Conservation (phyloP, 1,140 invertebrate genomes). For the Copidosoma floridanum region DNA sequence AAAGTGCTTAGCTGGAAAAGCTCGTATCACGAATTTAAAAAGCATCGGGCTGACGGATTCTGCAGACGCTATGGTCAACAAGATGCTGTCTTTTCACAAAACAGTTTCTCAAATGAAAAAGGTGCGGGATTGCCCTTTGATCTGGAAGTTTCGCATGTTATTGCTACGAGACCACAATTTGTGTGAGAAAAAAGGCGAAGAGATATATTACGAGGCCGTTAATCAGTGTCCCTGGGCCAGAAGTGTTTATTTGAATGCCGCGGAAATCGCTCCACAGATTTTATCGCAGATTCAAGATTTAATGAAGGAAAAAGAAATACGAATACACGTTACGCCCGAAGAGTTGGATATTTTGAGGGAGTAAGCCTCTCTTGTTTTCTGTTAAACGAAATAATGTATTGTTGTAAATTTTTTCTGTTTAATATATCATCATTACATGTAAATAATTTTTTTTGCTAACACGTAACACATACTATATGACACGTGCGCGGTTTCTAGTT, state of each 20-base stretch:
- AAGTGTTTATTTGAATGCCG: conserved; percentile 53
- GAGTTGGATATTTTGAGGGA: conserved; percentile 66
- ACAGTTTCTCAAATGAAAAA: conserved; percentile 41
- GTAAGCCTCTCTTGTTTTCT: too few species aligned
- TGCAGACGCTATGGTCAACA: conserved; percentile 44
- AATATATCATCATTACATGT: neutral
- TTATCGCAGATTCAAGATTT: conserved; percentile 67
- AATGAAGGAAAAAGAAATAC: conserved; percentile 68
- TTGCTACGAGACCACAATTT: conserved; percentile 51
- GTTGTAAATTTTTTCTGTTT: neutral
- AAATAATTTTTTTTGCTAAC: conserved; percentile 3
- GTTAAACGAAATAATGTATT: too few species aligned
- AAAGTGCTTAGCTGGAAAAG: conserved; percentile 44
- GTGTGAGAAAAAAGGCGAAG: conserved; percentile 48
- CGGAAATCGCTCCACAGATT: conserved; percentile 55
- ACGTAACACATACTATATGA: too few species aligned
- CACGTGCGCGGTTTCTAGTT: too few species aligned
- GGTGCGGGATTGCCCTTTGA: conserved; percentile 56
- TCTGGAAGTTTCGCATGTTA: conserved; percentile 62
- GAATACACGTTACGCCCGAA: conserved; percentile 69
- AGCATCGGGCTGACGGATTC: conserved; percentile 32
- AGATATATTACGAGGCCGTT: conserved; percentile 49
- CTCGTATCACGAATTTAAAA: conserved; percentile 37
- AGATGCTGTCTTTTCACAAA: conserved; percentile 45
- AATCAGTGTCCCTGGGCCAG: conserved; percentile 68